These are phyloP conservation scores for Nomada ruficornis DNA, from an alignment of 2,888 invertebrate genomes.

Conservation along the genomic window DNA sequence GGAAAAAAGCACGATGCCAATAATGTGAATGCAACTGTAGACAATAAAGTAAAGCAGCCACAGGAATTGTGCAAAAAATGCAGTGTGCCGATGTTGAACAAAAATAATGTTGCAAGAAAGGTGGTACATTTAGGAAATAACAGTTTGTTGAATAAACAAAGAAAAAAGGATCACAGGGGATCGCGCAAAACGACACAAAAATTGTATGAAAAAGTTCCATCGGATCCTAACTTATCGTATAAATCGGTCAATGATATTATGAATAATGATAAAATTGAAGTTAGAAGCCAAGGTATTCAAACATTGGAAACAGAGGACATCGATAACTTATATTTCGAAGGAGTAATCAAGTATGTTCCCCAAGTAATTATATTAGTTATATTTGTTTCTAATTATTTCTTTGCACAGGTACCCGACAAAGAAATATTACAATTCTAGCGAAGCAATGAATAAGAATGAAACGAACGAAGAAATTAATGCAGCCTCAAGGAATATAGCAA, in stretches of 20 bases:
- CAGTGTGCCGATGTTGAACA: neutral
- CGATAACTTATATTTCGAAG: conserved; percentile 76
- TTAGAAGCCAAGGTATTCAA: conserved; percentile 79
- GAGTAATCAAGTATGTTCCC: conserved; percentile 76
- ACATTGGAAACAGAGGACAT: conserved; percentile 77
- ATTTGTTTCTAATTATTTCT: conserved; percentile 10
- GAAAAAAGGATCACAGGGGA: conserved; percentile 18
- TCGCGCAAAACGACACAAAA: conserved; percentile 41
- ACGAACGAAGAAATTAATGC: conserved; percentile 40
- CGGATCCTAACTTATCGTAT: conserved; percentile 63
- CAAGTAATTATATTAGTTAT: conserved; percentile 3
- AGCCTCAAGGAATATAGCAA: conserved; percentile 33
- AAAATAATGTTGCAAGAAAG: conserved; percentile 38
- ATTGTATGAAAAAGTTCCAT: conserved; percentile 62
- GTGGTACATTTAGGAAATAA: conserved; percentile 32
- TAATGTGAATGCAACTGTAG: conserved; percentile 19
- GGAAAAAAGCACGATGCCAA: conserved; percentile 45
- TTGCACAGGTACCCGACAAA: conserved; percentile 77
- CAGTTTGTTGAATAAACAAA: conserved; percentile 47
- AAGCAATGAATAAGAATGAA: conserved; percentile 51
- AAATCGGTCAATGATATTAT: conserved; percentile 38
- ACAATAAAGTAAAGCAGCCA: conserved; percentile 48
- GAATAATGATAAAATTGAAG: conserved; percentile 29
- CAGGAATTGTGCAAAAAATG: conserved; percentile 25
- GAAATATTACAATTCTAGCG: conserved; percentile 51